phyloP scores from a whole-genome alignment of 2,113 vertebrate genomes.

The Micromys minutus region DNA sequence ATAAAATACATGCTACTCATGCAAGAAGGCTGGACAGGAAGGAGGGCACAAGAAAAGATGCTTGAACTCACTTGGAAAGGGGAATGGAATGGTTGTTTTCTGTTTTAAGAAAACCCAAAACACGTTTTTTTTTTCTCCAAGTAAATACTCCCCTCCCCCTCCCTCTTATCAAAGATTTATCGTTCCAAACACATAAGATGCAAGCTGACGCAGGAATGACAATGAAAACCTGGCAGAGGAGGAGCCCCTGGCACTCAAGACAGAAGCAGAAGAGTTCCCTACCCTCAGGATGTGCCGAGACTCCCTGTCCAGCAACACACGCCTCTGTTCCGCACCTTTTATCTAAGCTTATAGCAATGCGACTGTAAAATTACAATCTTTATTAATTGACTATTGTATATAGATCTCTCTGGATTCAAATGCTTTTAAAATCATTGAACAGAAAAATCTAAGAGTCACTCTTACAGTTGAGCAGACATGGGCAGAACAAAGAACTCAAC shows the following conservation, averaged over 20 bases:
- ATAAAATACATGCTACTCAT: too few species aligned
- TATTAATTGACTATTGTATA: background rate
- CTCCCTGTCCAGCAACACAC: background rate
- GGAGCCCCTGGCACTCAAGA: background rate
- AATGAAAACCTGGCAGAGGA: background rate
- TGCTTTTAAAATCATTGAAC: background rate
- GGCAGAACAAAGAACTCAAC: background rate
- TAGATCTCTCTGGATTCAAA: conserved; percentile 13
- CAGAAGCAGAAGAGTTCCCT: background rate
- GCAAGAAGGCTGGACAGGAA: too few species aligned
- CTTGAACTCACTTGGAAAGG: too few species aligned
- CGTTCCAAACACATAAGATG: background rate
- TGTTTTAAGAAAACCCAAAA: background rate
- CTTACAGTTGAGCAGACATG: background rate
- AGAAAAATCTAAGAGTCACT: background rate
- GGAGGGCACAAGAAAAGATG: too few species aligned
- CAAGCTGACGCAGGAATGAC: background rate
- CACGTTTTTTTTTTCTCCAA: background rate
- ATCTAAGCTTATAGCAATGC: background rate
- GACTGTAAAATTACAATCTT: conserved; percentile 1
- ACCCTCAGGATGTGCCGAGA: background rate
- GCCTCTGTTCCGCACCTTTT: background rate
- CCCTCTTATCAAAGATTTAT: background rate
- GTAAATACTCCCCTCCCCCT: background rate
- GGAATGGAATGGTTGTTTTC: background rate